Base-by-base conservation (phyloP, 2,113 vertebrate genomes). In the Heterotis niloticus region DNA sequence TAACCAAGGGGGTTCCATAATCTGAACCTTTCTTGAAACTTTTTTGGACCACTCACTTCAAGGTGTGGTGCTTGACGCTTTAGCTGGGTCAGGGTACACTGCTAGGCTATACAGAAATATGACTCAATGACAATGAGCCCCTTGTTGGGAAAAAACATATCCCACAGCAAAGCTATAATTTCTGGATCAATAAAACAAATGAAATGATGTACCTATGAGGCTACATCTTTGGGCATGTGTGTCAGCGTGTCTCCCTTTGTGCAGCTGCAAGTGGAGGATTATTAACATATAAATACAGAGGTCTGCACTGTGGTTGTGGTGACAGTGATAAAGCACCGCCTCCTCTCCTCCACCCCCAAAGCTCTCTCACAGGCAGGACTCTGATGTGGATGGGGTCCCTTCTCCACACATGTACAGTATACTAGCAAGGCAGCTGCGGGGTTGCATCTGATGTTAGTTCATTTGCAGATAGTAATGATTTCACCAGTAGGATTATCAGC, bases 291-390 rank as follows among this genome's bases (percentile, higher is more conserved):
- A 18, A 79, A 54, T 64, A 34, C 18, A 23, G 78, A 64, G 28
- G 34, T 7, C 18, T 57, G 24, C 29, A 26, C 20, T 24, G 28
- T 20, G 67, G 57, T 26, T 71, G 59, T 52, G 29, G 5, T 64
- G 57, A 72, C 59, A 79, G 66, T 78, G 56, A 78, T 70, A 24
- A 78, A 78, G 28, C 56, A 78, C 26, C 13, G 16, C 64, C 18
- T 5, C 60, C 12, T 24, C 51, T 24, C 34, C 16, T 18, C 69
- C 70, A 71, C 44, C 18, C 69, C 51, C 29, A 17, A n/a, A 17
- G 51, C 9, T 52, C 18, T n/a, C 51, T 56, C 70, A n/a, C 34
- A 44, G 34, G 34, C 34, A 44, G 34, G 34, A 44, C 34, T 44
- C 2, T 7, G 7, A 7, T 44, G 34, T 44, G 2, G 7, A 44